Percentiles rank a stretch among this genome's conserved stretches.
These are phyloP conservation scores for Scotopteryx bipunctaria DNA, from an alignment of 2,888 invertebrate genomes.

Conservation along the genomic window DNA sequence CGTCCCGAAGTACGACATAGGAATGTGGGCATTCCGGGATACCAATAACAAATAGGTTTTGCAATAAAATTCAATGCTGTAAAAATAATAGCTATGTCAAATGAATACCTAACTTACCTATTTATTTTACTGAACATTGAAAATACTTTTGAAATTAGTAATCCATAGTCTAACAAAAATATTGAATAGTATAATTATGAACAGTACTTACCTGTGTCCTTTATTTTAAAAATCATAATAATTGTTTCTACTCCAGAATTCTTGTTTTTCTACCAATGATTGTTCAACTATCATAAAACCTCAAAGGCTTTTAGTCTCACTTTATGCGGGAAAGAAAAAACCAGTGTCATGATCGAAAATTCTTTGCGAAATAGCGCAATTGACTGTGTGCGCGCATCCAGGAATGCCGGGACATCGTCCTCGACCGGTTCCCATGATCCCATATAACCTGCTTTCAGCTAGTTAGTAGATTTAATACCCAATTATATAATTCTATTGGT, in stretches of 20 bases:
- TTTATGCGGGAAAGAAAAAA: background rate
- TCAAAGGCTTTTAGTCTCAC: no score
- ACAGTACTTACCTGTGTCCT: no score
- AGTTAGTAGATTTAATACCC: slow-evolving; percentile 31
- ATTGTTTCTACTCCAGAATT: no score
- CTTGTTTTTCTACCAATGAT: no score
- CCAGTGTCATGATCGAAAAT: slow-evolving; percentile 38
- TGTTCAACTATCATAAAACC: no score
- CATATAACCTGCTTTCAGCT: slow-evolving; percentile 33
- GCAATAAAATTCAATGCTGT: background rate
- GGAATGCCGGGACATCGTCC: slow-evolving; percentile 75
- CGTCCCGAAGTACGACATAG: slow-evolving; percentile 1
- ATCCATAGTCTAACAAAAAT: no score
- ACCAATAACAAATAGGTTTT: background rate
- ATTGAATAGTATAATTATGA: no score
- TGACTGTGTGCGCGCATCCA: slow-evolving; percentile 61
- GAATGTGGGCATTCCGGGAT: background rate
- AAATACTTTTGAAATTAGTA: no score
- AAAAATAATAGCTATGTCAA: background rate
- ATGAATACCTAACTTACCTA: background rate
- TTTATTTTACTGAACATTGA: no score
- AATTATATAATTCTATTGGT: slow-evolving; percentile 27
- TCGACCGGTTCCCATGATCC: slow-evolving; percentile 63
- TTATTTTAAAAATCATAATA: no score
- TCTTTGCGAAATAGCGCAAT: slow-evolving; percentile 50